Percentiles rank a stretch among this genome's conserved stretches.
Conservation (phyloP, 2,888 invertebrate species). For the Hybos culiciformis region DNA sequence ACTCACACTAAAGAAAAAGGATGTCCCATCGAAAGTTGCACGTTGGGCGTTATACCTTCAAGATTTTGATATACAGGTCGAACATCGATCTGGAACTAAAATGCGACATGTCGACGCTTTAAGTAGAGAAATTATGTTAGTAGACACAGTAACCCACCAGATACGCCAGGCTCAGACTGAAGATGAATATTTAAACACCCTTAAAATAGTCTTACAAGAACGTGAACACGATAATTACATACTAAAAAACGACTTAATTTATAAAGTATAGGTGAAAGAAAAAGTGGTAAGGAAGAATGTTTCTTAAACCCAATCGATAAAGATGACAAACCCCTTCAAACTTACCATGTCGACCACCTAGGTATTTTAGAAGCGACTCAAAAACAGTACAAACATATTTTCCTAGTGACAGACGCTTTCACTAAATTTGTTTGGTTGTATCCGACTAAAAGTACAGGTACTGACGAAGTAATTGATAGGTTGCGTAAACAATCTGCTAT, state of each 20-base stretch:
- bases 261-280: no score
- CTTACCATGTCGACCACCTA: no score
- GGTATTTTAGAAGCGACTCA: no score
- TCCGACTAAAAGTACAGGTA: not conserved
- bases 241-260: no score
- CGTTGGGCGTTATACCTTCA: constrained; percentile 11
- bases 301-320: no score
- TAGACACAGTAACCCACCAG: constrained; percentile 3
- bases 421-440: no score
- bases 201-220: not conserved
- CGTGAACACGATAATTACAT: no score
- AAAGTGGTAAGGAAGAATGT: no score
- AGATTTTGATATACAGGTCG: constrained; percentile 11
- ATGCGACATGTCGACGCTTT: constrained; percentile 15
- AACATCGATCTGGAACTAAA: constrained; percentile 9
- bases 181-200: not conserved
- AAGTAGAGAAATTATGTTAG: constrained; percentile 9
- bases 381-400: no score
- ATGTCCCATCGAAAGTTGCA: constrained; percentile 9
- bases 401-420: no score
- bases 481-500: not conserved
- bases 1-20: constrained; percentile 21
- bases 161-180: not conserved
- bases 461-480: not conserved
- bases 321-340: no score